These are phyloP conservation scores for Micromesistius poutassou DNA, from an alignment of 2,797 vertebrate genomes.

Conservation along the genomic window DNA sequence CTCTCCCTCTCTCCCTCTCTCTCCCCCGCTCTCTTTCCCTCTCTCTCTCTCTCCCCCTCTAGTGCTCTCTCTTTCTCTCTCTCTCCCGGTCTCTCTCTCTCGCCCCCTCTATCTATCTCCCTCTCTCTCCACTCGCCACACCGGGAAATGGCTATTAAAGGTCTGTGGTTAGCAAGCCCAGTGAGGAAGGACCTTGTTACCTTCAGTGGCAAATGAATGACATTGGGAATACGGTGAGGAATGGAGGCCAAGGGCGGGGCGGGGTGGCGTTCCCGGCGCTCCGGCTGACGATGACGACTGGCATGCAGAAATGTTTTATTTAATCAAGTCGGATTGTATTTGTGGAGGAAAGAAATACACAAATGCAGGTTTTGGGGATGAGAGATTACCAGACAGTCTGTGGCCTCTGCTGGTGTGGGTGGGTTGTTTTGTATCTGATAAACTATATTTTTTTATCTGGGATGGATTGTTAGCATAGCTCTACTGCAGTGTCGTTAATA, in stretches of 20 bases:
- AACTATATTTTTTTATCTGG: neutral
- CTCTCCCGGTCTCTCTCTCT: no score
- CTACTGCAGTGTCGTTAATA: neutral
- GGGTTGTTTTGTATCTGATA: neutral
- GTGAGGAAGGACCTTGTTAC: conserved; percentile 78
- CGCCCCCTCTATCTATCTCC: no score
- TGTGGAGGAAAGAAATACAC: conserved; percentile 10
- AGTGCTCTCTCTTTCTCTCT: no score
- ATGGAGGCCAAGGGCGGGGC: conserved; percentile 69
- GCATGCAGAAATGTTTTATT: conserved; percentile 48
- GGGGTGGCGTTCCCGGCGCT: conserved; percentile 66
- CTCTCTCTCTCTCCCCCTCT: no score
- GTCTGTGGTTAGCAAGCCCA: conserved; percentile 75
- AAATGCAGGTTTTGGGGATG: conserved; percentile 8
- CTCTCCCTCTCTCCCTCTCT: no score
- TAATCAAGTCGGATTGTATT: conserved; percentile 27
- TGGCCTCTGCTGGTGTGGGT: neutral
- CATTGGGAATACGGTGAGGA: conserved; percentile 77
- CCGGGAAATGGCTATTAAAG: conserved; percentile 83
- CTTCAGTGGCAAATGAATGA: conserved; percentile 81
- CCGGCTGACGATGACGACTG: conserved; percentile 42
- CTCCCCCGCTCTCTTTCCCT: no score
- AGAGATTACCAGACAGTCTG: neutral
- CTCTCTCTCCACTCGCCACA: conserved; percentile 63
- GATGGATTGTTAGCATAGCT: neutral